phyloP scores from a whole-genome alignment of 2,888 invertebrate species.

The Xestia sexstrigata region DNA sequence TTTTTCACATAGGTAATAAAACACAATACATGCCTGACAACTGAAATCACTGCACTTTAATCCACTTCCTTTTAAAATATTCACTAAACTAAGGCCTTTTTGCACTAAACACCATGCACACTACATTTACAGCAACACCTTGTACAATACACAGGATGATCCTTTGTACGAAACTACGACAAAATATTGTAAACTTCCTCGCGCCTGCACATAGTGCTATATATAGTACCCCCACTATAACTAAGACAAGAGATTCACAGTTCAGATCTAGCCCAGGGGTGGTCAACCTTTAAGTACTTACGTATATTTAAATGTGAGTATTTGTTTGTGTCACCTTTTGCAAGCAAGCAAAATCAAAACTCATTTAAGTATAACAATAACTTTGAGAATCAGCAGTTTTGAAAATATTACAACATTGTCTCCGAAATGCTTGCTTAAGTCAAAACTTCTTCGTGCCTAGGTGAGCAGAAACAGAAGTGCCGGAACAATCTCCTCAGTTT shows the following conservation, averaged over 20 bases:
- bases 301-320: not conserved
- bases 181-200: slow-evolving; percentile 9
- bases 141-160: not conserved
- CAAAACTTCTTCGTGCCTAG: no score
- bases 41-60: slow-evolving; percentile 6
- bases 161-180: not conserved
- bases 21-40: slow-evolving; percentile 22
- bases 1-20: not conserved
- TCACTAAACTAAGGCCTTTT: not conserved
- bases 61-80: not conserved
- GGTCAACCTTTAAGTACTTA: not conserved
- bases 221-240: slow-evolving; percentile 25
- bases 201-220: not conserved
- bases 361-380: not conserved
- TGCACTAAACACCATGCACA: not conserved
- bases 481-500: not conserved
- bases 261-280: not conserved
- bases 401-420: not conserved
- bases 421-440: not conserved
- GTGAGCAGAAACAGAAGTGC: not conserved
- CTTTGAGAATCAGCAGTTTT: not conserved
- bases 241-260: not conserved
- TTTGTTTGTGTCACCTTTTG: not conserved
- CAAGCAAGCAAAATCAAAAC: not conserved
- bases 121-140: not conserved